A percentile compares a stretch with the other conserved stretches of the same genome.
Conservation (phyloP, 2,888 invertebrate species). For the Syritta pipiens region DNA sequence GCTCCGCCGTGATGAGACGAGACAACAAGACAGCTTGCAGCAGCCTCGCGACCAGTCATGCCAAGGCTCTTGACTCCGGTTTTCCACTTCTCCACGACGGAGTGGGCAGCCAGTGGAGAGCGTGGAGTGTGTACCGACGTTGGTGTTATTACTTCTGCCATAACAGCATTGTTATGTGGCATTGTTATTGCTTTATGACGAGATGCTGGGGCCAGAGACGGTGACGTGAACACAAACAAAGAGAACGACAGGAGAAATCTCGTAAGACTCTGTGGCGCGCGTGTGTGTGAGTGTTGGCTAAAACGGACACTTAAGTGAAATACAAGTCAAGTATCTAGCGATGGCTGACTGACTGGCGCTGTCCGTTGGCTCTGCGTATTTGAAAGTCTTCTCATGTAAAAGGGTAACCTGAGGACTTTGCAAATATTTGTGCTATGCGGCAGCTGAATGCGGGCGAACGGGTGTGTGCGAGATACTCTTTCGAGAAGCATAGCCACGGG, state of each 20-base stretch:
- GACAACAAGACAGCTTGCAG: conserved; percentile 12
- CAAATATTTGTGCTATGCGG: conserved; percentile 56
- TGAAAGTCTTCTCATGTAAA: conserved; percentile 50
- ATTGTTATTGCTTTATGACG: conserved; percentile 52
- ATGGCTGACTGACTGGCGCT: conserved; percentile 27
- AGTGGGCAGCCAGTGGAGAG: too few relatives aligned
- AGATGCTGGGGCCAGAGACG: conserved; percentile 22
- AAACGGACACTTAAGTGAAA: conserved; percentile 38
- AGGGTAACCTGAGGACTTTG: conserved; percentile 58
- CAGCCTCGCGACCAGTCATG: too few relatives aligned
- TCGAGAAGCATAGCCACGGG: too few relatives aligned
- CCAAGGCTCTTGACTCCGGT: conserved; percentile 51
- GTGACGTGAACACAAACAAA: conserved; percentile 27
- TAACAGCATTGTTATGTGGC: conserved; percentile 37
- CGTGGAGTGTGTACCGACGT: conserved; percentile 14
- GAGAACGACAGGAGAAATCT: conserved; percentile 37
- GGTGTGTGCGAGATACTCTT: too few relatives aligned
- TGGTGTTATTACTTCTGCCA: conserved; percentile 50
- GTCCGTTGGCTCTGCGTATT: conserved; percentile 25
- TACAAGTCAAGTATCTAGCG: conserved; percentile 30
- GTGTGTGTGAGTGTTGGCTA: not conserved
- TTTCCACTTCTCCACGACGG: not conserved
- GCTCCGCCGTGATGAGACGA: not conserved
- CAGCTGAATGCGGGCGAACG: not conserved
- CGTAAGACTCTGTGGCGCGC: conserved; percentile 52